phyloP scores from a whole-genome alignment of 2,888 invertebrate genomes.

The Argyresthia albistria region DNA sequence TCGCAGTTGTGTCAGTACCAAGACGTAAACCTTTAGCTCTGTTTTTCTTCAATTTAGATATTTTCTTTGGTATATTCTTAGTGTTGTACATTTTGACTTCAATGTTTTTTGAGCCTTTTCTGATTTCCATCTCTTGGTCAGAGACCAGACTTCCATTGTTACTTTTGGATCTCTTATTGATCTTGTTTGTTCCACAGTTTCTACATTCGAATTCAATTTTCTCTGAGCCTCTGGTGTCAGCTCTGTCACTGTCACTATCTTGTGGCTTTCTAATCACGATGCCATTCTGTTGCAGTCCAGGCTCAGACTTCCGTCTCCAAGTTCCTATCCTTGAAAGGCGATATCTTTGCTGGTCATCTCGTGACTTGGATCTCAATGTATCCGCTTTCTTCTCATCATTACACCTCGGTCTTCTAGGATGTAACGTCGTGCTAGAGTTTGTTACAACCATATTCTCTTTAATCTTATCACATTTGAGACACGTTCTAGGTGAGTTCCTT shows the following conservation, averaged over 20 bases:
- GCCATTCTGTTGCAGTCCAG: constrained; percentile 68
- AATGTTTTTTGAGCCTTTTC: constrained; percentile 38
- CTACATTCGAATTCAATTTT: constrained; percentile 63
- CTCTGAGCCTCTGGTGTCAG: constrained; percentile 42
- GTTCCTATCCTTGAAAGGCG: constrained; percentile 71
- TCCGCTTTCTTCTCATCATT: constrained; percentile 54
- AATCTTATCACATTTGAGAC: constrained; percentile 62
- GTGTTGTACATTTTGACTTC: constrained; percentile 76
- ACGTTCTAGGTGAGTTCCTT: constrained; percentile 52
- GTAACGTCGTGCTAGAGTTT: constrained; percentile 33
- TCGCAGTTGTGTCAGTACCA: constrained; percentile 68
- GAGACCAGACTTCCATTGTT: constrained; percentile 40
- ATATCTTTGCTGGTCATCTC: constrained; percentile 62
- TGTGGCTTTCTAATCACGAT: constrained; percentile 41
- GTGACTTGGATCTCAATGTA: constrained; percentile 59
- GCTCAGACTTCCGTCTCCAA: constrained; percentile 82
- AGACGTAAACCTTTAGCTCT: constrained; percentile 69
- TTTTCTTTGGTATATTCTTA: constrained; percentile 80
- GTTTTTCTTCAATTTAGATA: constrained; percentile 79
- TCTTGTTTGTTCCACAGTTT: constrained; percentile 60
- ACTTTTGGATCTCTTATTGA: constrained; percentile 36
- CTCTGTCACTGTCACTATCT: constrained; percentile 47
- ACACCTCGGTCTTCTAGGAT: constrained; percentile 46
- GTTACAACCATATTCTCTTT: constrained; percentile 63
- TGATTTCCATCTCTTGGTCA: constrained; percentile 45